A percentile compares a stretch with the other conserved stretches of the same genome.
Conservation (phyloP, 2,888 invertebrate genomes). For the Physocephala rufipes region DNA sequence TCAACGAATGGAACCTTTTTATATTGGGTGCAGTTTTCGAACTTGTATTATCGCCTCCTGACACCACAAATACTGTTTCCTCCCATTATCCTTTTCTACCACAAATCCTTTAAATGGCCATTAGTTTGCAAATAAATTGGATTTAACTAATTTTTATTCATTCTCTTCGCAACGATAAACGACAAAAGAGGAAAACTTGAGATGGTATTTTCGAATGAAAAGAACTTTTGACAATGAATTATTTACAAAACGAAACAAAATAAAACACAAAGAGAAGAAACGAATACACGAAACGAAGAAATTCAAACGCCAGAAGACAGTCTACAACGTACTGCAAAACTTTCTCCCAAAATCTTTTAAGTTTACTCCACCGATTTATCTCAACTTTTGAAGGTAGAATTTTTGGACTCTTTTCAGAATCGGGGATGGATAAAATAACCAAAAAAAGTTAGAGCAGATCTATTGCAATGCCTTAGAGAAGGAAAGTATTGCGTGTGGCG, state of each 20-base stretch:
- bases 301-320: too few species aligned
- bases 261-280: neutral
- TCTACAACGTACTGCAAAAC: neutral
- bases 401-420: neutral
- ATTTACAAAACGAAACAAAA: too few species aligned
- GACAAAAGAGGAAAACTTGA: neutral
- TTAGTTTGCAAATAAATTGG: neutral
- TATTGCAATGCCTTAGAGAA: too few species aligned
- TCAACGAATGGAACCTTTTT: too few species aligned
- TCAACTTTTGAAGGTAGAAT: neutral
- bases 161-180: neutral
- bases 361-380: neutral
- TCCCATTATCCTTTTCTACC: neutral
- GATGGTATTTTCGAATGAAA: neutral
- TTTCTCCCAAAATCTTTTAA: neutral
- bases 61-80: neutral
- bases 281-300: neutral
- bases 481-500: too few species aligned
- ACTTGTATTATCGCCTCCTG: neutral
- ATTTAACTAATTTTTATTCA: constrained; percentile 1
- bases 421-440: too few species aligned
- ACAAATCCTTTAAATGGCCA: too few species aligned
- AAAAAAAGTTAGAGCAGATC: too few species aligned
- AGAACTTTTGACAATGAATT: neutral
- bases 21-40: too few species aligned